Conservation (phyloP, 2,888 invertebrate species). For the Ceraclea dissimilis region DNA sequence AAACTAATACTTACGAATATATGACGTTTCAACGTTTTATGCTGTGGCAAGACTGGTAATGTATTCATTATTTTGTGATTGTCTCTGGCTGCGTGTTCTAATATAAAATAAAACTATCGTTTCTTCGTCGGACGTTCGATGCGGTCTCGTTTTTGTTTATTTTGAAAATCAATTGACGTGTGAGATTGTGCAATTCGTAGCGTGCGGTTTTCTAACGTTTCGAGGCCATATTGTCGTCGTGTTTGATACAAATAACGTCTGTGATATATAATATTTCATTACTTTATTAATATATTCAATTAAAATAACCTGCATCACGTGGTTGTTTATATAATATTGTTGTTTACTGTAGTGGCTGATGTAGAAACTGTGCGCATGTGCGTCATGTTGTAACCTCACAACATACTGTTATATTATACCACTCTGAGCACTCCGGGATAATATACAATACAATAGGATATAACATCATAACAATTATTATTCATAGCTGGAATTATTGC, state of each 20-base stretch:
- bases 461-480: constrained; percentile 2
- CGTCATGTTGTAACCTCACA: constrained; percentile 49
- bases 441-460: background rate
- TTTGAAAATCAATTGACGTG: constrained; percentile 1
- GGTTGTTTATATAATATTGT: constrained; percentile 52
- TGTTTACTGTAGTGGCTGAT: constrained; percentile 47
- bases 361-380: constrained; percentile 51
- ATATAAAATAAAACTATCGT: background rate
- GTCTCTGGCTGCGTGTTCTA: background rate
- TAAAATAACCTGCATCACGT: constrained; percentile 35
- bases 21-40: background rate
- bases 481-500: background rate
- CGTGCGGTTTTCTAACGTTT: background rate
- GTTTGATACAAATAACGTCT: background rate
- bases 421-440: background rate
- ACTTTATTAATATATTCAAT: constrained; percentile 3
- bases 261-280: background rate
- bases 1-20: too few species aligned
- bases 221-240: background rate
- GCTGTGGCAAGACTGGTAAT: background rate
- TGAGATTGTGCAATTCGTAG: background rate
- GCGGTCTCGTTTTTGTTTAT: background rate
- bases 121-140: background rate
- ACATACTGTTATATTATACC: background rate
- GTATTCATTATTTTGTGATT: background rate